Base-by-base conservation (phyloP, 2,113 vertebrate species). In the Cygnus buccinator region DNA sequence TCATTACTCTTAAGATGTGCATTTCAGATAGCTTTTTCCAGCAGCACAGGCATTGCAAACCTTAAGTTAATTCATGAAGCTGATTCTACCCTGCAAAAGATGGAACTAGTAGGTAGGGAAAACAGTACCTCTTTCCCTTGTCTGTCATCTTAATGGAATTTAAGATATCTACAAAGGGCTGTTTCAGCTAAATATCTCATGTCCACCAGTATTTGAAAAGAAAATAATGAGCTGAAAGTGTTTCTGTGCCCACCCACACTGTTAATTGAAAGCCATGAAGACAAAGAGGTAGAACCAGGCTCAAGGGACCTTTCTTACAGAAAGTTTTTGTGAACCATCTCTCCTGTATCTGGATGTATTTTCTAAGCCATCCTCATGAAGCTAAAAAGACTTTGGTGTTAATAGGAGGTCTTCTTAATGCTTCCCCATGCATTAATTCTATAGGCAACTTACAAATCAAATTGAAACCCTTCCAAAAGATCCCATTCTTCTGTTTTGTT, bases 231-330 rank as follows among this genome's bases (percentile, higher is more conserved):
- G 31, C 43, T 58, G 35, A 25, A 90, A 90, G 57, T 81, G 57
- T 91, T 94, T 79, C 88, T 92, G 12, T 68, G 92, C 83, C 80
- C 75, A 86, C 88, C 68, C 1, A 0, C 44, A 58, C 26, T 71
- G 76, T 95, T 96, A 96, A 93, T 84, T 95, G 92, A 96, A 95
- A 92, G 48, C 66, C 89, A 54, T 79, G 54, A 87, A 84, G 89
- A 87, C 66, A 33, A 63, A 72, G 72, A 57, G 57, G 21, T 84
- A 79, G 65, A 95, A 89, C 14, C 33, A 89, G 61, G n/a, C 86
- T 91, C 80, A 62, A 41, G 66, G 62, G 92, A 91, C 62, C 41
- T 72, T 79, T 81, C 80, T 58, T 84, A 31, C 0, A 77, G 35
- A 90, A 92, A 62, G 58, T 58, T 81, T n/a, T 58, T 37, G 43